Base-by-base conservation (phyloP, 2,113 vertebrate species). In the Dicrurus megarhynchus region DNA sequence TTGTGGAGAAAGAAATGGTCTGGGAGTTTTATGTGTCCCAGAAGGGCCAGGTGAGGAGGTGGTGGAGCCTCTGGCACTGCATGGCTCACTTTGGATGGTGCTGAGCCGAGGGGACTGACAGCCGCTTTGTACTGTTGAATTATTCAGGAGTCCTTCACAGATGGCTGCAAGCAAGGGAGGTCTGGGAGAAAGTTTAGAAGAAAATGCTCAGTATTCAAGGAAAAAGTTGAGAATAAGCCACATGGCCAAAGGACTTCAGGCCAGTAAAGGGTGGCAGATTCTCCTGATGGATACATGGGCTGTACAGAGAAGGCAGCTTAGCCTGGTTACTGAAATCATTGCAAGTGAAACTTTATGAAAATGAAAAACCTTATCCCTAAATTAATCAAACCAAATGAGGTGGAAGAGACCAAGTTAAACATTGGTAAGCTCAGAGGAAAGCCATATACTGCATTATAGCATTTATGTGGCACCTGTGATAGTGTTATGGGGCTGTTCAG, bases 81-180 rank as follows among this genome's bases (percentile, higher is more conserved):
- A 0, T 41, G 44, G 71, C 53, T 83, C 57, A 26, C 80, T 87
- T 61, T 53, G 64, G 73, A 24, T 26, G 30, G n/a, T 2, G 6
- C n/a, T 55, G n/a, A 91, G 56, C n/a, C 4, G 16, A 82, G 77
- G 44, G 60, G 46, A 41, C 52, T 70, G 65, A 78, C 70, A 84
- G 83, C 30, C 6, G 1, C 57, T 94, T 90, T 94, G 87, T 71
- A n/a, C 47, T 74, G 6, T 8, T 92, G 74, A 95, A 91, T 93
- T 93, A 95, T 96, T 95, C 85, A 95, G 69, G 39, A 87, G 52
- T 75, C 52, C 74, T 92, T 95, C 94, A 95, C 70, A 93, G 86
- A 90, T 75, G 74, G 64, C 93, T 95, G 86, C 82, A 55, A 79
- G 41, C 30, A 30, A 67, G 56, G 60, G 13, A 89, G 47, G 32